Base-by-base conservation (phyloP, 2,113 vertebrate species). In the Trochalopteron elliotii region DNA sequence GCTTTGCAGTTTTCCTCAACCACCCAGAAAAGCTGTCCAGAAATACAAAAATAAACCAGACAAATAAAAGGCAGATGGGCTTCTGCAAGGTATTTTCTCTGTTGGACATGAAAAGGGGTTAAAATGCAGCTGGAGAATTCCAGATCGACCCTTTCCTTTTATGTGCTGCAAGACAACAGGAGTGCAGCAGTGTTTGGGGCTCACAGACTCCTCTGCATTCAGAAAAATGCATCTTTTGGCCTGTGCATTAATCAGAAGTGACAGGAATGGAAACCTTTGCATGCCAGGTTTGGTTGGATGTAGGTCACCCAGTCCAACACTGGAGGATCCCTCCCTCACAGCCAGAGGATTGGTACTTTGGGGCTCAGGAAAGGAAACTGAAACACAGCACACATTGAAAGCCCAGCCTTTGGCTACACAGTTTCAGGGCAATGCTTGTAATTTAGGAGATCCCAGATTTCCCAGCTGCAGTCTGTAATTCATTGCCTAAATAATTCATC, bases 401-500 rank as follows among this genome's bases (percentile, higher is more conserved):
- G 6, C 49, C 11, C 81, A 37, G 56, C 56, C 49, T 84, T 50
- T 40, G 53, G 57, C 67, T 37, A 18, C 56, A 4, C 28, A 5
- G 33, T 30, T 40, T 56, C 16, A 44, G 53, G 52, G 40, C 64
- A 75, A 44, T 45, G 24, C 19, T 79, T 40, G 7, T 57, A 28
- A 47, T 72, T 82, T 33, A 89, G 67, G 78, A 91, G 82, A 55
- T 82, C 70, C 74, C 83, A 77, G 74, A 84, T 72, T 83, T 19
- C 77, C 87, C 87, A 69, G 76, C 89, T 92, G 86, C 86, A 52
- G 49, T 50, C 88, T 84, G 72, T 83, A 92, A 78, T 80, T 81
- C 87, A 74, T 16, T 74, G 64, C 27, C 70, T 94, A 84, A 97
- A 95, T 96, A 91, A 96, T 94, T 91, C 61, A 93, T 94, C 85